Conservation (phyloP, 2,113 vertebrate genomes). For the Entelurus aequoreus region DNA sequence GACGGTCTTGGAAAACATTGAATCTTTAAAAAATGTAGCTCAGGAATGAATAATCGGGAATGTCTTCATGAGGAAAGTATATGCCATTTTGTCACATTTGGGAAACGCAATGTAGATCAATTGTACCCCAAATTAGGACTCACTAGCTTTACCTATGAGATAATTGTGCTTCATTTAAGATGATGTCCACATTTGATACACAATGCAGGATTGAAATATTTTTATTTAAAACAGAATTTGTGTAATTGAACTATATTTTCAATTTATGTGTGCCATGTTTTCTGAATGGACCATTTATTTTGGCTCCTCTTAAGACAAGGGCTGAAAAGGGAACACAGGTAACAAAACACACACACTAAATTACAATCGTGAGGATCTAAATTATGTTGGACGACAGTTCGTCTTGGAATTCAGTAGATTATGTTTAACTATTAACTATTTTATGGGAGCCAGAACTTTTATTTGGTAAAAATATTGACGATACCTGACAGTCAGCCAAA, state of each 20-base stretch:
- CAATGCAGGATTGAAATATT: not conserved
- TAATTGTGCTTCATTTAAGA: constrained; percentile 5
- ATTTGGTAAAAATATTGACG: too few species aligned
- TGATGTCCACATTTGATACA: constrained; percentile 26
- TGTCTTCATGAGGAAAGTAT: not conserved
- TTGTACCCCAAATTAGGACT: not conserved
- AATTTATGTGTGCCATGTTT: constrained; percentile 8
- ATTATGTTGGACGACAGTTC: not conserved
- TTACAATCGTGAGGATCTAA: not conserved
- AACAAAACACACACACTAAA: too few species aligned
- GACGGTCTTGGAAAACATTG: too few species aligned
- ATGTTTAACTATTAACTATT: not conserved
- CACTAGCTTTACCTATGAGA: constrained; percentile 6
- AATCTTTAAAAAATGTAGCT: not conserved
- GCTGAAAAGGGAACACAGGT: too few species aligned
- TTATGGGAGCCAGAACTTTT: too few species aligned
- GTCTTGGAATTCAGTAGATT: not conserved
- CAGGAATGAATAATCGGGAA: constrained; percentile 9
- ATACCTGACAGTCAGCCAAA: too few species aligned
- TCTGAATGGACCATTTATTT: not conserved
- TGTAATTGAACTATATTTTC: not conserved
- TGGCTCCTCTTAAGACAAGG: too few species aligned
- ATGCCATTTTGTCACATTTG: constrained; percentile 4
- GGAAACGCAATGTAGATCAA: too few species aligned
- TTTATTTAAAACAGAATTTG: not conserved